Percentiles rank a stretch among this genome's conserved stretches.
These are phyloP conservation scores for Adelphocoris suturalis DNA, from an alignment of 2,888 invertebrate species.

Conservation along the genomic window DNA sequence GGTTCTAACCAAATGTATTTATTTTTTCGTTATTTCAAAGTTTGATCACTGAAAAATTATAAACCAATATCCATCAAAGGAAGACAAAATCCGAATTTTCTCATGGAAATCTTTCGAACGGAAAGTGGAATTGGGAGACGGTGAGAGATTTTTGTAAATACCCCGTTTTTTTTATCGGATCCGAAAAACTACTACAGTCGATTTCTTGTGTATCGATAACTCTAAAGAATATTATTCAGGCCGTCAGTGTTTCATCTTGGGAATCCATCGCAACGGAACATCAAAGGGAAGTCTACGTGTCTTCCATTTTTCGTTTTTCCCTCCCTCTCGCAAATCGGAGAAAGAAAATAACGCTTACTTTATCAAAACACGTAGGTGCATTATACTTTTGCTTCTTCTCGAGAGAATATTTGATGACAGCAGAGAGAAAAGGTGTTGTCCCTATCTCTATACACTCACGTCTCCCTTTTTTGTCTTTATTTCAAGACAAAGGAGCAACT, in stretches of 20 bases:
- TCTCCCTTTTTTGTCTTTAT: neutral
- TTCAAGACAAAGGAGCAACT: slow-evolving; percentile 36
- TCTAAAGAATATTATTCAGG: too few relatives aligned
- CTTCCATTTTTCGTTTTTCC: neutral
- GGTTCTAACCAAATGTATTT: too few relatives aligned
- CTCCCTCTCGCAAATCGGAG: neutral
- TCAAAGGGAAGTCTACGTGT: neutral
- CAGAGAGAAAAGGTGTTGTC: slow-evolving; percentile 20
- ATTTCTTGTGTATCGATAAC: too few relatives aligned
- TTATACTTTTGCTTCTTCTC: neutral
- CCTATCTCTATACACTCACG: neutral
- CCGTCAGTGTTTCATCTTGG: neutral
- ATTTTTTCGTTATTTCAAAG: too few relatives aligned
- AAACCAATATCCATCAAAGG: too few relatives aligned
- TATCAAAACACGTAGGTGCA: slow-evolving; percentile 12
- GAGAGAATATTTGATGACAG: slow-evolving; percentile 37
- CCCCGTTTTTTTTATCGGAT: too few relatives aligned
- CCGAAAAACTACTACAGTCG: too few relatives aligned
- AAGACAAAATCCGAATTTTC: too few relatives aligned
- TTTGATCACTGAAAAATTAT: too few relatives aligned
- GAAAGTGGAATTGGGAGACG: too few relatives aligned
- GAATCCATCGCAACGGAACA: neutral
- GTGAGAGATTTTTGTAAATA: too few relatives aligned
- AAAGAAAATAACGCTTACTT: neutral
- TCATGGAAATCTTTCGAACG: too few relatives aligned